Base-by-base conservation (phyloP, 2,888 invertebrate species). In the Eupithecia inturbata region DNA sequence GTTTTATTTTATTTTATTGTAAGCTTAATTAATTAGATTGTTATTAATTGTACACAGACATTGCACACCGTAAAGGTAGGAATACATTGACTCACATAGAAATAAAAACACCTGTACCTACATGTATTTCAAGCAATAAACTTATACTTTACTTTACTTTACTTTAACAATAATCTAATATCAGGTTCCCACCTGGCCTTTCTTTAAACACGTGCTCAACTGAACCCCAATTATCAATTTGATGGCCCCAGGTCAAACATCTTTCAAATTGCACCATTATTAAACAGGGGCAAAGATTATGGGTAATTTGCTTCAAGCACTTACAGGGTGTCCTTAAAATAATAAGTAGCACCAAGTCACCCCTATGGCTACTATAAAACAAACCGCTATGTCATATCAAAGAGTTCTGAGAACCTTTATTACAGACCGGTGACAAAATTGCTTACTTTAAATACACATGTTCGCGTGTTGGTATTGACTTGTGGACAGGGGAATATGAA, bases 371-470 rank as follows among this genome's bases (percentile, higher is more conserved):
- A 9, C 9, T 60, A 28, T 62, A 31, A n/a, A 31, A 28, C 16
- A 62, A 62, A 62, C 16, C 31, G 2, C 9, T 3, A 4, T 19
- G 62, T 60, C 28, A 53, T 7, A 6, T 22, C 57, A 57, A 60
- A 60, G 60, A n/a, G 62, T 62, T 62, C 62, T 62, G 31, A 28
- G 62, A 62, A 62, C 16, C 62, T 62, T 31, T 31, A 62, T 62
- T 62, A 62, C n/a, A 31, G 31, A 62, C 31, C 9, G 57, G 31
- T 31, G 31, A 62, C 62, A 19, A 57, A 57, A 57, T 26, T 57
- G 53, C 53, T 26, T 57, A 26, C 53, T 57, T 26, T 57, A 26
- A 57, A 57, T 12, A 26, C 22, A 53, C 5, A 53, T 26, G 26
- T 14, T 57, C 14, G 57, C 57, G 57, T 57, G 57, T 57, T 26